Evolutionary conservation across 1,140 invertebrate genomes (phyloP).

Genomic region (Cotesia chilonis): DNA sequence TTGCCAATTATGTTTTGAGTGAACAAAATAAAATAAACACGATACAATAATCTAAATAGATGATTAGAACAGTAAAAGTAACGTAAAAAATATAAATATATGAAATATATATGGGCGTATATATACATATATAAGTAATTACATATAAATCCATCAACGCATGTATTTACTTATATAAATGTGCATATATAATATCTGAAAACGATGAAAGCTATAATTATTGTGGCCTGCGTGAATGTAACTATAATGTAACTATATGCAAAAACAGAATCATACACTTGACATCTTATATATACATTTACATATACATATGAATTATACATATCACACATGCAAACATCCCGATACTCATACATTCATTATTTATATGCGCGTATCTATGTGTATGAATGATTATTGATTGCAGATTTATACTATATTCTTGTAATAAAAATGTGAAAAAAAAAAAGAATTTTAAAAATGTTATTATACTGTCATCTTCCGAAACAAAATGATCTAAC

Average conservation of each 20-base stretch:
- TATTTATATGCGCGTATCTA: constrained; percentile 30
- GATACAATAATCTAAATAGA: constrained; percentile 42
- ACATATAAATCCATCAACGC: too few species aligned
- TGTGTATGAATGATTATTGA: constrained; percentile 39
- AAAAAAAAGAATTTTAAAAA: constrained; percentile 39
- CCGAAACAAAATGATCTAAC: not conserved
- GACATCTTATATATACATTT: too few species aligned
- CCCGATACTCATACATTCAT: constrained; percentile 25
- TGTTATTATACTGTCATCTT: constrained; percentile 11
- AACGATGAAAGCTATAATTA: constrained; percentile 60
- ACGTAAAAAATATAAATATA: constrained; percentile 38
- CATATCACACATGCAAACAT: constrained; percentile 23
- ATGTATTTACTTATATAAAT: constrained; percentile 48
- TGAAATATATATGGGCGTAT: too few species aligned
- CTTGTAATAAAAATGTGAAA: constrained; percentile 63
- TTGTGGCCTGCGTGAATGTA: constrained; percentile 53
- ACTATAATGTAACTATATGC: constrained; percentile 42
- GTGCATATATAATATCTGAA: constrained; percentile 46
- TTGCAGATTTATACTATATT: constrained; percentile 66
- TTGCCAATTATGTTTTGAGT: constrained; percentile 65
- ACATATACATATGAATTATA: constrained; percentile 11
- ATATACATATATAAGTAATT: too few species aligned
- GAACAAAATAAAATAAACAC: constrained; percentile 45
- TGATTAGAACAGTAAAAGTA: constrained; percentile 48
- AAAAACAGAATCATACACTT: too few species aligned